phyloP scores from a whole-genome alignment of 1,140 invertebrate species.

The Laupala kohalensis region DNA sequence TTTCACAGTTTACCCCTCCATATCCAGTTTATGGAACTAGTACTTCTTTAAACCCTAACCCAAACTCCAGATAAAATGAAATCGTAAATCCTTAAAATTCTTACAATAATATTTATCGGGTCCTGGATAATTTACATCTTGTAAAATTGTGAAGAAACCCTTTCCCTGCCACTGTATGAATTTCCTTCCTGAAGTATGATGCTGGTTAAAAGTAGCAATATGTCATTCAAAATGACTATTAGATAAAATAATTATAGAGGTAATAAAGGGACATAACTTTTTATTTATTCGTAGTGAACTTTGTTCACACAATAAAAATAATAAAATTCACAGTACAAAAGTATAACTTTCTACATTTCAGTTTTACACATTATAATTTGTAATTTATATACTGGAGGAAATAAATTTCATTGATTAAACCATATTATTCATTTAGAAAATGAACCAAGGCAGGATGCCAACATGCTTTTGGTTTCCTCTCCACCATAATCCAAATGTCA shows the following conservation, averaged over 20 bases:
- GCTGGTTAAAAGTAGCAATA: no score
- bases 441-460: neutral
- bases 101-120: no score
- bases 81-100: no score
- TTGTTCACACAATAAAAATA: slow-evolving; percentile 10
- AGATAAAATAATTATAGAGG: neutral
- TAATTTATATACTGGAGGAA: slow-evolving; percentile 3
- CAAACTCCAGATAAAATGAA: no score
- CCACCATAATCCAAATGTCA: neutral
- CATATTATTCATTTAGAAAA: neutral
- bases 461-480: neutral
- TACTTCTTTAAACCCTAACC: no score
- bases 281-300: slow-evolving; percentile 9
- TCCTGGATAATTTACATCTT: no score
- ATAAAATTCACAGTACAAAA: slow-evolving; percentile 10
- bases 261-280: slow-evolving; percentile 11
- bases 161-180: no score
- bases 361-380: slow-evolving; percentile 3
- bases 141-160: no score
- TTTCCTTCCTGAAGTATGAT: no score
- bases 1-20: no score
- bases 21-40: no score
- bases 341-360: slow-evolving; percentile 7
- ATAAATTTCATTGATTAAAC: slow-evolving; percentile 8
- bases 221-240: no score